Evolutionary conservation across 2,797 vertebrate genomes (phyloP).

Genomic region (Scolopax rusticola): DNA sequence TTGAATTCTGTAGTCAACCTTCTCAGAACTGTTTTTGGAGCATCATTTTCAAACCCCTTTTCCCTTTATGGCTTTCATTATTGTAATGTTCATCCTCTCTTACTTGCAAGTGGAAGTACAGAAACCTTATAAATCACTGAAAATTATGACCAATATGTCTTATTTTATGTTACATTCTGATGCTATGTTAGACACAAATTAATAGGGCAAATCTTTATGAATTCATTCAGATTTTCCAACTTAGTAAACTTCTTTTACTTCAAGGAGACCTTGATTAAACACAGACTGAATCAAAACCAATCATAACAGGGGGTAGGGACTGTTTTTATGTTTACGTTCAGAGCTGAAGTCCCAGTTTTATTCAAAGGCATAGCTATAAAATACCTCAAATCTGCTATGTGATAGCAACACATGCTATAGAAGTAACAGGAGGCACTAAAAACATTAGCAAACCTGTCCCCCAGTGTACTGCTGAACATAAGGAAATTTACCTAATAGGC

Average conservation of each 20-base stretch:
- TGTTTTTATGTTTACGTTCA: neutral
- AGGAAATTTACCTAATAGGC: neutral
- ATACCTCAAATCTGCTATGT: neutral
- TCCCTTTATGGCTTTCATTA: neutral
- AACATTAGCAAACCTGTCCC: neutral
- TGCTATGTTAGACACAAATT: neutral
- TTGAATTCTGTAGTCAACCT: neutral
- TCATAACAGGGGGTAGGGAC: neutral
- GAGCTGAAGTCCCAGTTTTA: neutral
- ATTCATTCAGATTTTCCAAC: neutral
- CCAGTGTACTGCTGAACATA: neutral
- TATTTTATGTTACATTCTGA: neutral
- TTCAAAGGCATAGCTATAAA: neutral
- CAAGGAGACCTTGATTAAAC: neutral
- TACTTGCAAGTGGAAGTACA: neutral
- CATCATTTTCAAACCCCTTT: neutral
- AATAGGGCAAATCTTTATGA: neutral
- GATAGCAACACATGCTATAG: neutral
- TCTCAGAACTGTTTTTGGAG: neutral
- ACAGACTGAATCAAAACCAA: neutral
- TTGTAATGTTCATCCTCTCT: neutral
- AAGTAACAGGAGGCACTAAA: neutral
- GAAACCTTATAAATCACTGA: neutral
- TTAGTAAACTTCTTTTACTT: neutral
- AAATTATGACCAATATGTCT: neutral